Conservation (phyloP, 2,888 invertebrate species). For the Cheilosia soror region DNA sequence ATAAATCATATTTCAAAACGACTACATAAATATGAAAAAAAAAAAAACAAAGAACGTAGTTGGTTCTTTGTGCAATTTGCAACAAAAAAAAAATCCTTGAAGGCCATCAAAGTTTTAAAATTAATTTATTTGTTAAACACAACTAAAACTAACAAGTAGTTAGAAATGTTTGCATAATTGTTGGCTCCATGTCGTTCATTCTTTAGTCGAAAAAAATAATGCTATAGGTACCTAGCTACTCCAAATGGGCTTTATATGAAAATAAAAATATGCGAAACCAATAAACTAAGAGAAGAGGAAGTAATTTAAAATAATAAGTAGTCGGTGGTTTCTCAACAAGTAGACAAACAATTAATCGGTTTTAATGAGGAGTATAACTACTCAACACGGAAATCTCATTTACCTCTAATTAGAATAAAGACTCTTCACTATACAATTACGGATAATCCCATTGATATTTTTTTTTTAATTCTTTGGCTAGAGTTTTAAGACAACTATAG, state of each 20-base stretch:
- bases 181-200: background rate
- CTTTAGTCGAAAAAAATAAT: background rate
- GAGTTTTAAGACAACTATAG: too few species aligned
- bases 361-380: constrained; percentile 5
- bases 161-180: background rate
- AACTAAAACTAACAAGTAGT: constrained; percentile 2
- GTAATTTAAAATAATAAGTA: constrained; percentile 3
- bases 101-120: constrained; percentile 3
- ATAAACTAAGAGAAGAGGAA: constrained; percentile 27
- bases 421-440: background rate
- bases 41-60: constrained; percentile 15
- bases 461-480: too few species aligned
- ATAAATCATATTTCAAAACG: constrained; percentile 10
- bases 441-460: background rate
- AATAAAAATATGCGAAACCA: constrained; percentile 24
- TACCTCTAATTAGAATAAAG: constrained; percentile 21
- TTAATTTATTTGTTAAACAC: background rate
- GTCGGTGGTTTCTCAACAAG: background rate
- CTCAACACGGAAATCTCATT: constrained; percentile 14
- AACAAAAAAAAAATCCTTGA: background rate
- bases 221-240: background rate
- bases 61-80: constrained; percentile 12
- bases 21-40: background rate
- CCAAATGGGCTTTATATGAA: background rate
- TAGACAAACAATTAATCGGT: constrained; percentile 10